Base-by-base conservation (phyloP, 2,888 invertebrate genomes). In the Temnothorax rugatulus region DNA sequence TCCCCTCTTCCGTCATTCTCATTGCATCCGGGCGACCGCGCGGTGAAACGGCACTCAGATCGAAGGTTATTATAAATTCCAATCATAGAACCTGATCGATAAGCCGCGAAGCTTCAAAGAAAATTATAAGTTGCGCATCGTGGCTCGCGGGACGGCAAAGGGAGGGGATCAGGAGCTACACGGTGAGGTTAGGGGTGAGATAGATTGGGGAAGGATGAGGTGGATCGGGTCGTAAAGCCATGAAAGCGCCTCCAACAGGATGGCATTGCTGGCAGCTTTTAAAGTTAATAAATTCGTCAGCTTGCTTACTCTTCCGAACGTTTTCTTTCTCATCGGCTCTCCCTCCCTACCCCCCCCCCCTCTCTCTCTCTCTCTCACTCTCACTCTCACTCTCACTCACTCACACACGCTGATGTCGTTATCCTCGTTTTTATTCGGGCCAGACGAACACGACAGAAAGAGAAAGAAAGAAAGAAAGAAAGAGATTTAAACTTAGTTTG, bases 211-310 rank as follows among this genome's bases (percentile, higher is more conserved):
- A 77, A 63, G 47, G 75, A 44, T 47, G 71, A 73, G 71, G 41
- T 63, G 63, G 76, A 85, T 71, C 77, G 61, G 86, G 83, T 91
- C 88, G 89, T 88, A 89, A 90, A 92, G 90, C 86, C 90, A 88
- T 91, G 90, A 91, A 90, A 91, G 90, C 90, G 90, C 87, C 89
- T 87, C 87, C 89, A 91, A 91, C 91, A 86, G 90, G 89, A 88
- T 90, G 90, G 90, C 88, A 91, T 91, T 84, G 92, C 89, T 68
- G 91, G 87, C 91, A 90, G 93, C 92, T 93, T 93, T 93, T 89
- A 91, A 93, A 93, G 93, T 93, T 93, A 93, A 94, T 93, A 93
- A 94, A 93, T 93, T 93, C 91, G 91, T 91, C 90, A 84, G 90
- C 86, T 89, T 87, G 87, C 87, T 90, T 82, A 85, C 86, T 87